Evolutionary conservation across 2,888 invertebrate species (phyloP), one percentile per base, ranked within the genome.

Genomic region (Nemoura dubitans): DNA sequence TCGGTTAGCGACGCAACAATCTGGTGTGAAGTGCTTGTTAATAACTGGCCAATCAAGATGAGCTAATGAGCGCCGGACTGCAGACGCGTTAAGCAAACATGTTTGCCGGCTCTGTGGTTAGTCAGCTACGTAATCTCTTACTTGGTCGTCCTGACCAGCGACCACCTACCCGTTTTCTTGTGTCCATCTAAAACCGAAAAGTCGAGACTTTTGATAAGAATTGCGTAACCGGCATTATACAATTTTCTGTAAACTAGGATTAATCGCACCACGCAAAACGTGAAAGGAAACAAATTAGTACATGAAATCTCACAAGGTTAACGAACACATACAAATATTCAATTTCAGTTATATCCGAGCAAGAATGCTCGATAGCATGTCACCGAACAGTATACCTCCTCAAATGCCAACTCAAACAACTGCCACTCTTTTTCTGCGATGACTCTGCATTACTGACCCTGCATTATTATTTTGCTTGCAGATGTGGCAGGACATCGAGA

Each of bases 401-500:
- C n/a, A n/a, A n/a, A n/a, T n/a, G n/a, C n/a, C n/a, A n/a, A n/a
- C n/a, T n/a, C n/a, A n/a, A n/a, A n/a, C n/a, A n/a, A n/a, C n/a
- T n/a, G n/a, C n/a, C n/a, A n/a, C n/a, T n/a, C n/a, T n/a, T n/a
- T n/a, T n/a, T n/a, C n/a, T n/a, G n/a, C n/a, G 10, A 59, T 59
- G 36, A 10, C 10, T 10, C 5, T 36, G 3, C 36, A 36, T 36
- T 10, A 36, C 3, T 36, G 3, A 36, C 3, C 36, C 36, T 6
- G n/a, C n/a, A 59, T 59, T 59, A 14, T 59, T 14, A 2, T 10
- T 80, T n/a, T 87, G 87, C 77, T 91, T 90, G 78, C 90, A 92
- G 91, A 92, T 92, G 92, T 92, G 92, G 92, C 92, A 92, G 89
- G 92, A 92, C 89, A 92, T 92, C 87, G 92, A 92, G 89, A 92